These are phyloP conservation scores for Spilosoma lubricipeda DNA, from an alignment of 2,888 invertebrate genomes.

Conservation along the genomic window DNA sequence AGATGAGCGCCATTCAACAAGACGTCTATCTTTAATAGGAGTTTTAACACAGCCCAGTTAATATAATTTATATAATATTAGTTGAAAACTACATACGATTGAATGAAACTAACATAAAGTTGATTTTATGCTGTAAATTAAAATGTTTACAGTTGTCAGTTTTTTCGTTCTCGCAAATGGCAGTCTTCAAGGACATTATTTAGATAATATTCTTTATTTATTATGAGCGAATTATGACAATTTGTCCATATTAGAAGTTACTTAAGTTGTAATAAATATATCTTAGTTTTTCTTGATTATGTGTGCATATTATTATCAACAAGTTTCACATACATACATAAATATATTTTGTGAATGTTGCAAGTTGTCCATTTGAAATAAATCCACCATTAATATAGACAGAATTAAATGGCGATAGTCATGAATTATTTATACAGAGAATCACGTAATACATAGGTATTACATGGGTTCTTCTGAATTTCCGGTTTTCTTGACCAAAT, in stretches of 20 bases:
- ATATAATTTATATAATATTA: neutral
- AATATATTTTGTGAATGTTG: neutral
- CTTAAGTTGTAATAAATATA: neutral
- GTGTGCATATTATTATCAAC: neutral
- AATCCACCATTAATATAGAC: neutral
- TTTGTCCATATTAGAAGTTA: neutral
- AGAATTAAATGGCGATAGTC: neutral
- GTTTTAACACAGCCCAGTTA: neutral
- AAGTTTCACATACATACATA: neutral
- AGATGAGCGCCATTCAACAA: slow-evolving; percentile 20
- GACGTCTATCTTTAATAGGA: neutral
- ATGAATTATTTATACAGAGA: neutral
- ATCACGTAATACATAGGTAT: neutral
- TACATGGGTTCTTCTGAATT: neutral
- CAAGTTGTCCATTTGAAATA: neutral
- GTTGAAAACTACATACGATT: neutral
- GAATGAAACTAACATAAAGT: neutral
- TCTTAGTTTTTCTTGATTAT: neutral
- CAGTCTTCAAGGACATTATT: neutral
- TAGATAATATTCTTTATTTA: neutral
- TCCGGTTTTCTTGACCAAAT: neutral
- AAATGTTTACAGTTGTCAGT: neutral
- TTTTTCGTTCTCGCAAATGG: neutral
- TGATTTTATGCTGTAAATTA: neutral
- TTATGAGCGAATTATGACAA: neutral